These are phyloP conservation scores for Phenganax stokvisi DNA, from an alignment of 92 coral and sea anemone species.

Conservation along the genomic window DNA sequence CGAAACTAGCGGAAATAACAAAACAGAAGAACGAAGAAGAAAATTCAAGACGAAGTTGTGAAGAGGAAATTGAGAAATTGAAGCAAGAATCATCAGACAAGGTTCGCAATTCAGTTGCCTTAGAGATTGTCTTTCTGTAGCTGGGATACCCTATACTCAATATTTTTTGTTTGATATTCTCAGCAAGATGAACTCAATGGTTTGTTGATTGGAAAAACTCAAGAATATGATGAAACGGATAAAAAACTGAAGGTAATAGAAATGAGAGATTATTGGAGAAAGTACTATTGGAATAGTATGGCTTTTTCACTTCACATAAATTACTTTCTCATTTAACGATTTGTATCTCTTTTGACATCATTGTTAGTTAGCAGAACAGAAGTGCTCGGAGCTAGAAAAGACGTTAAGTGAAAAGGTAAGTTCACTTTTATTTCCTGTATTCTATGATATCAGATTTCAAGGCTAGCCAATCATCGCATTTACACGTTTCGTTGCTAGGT, in stretches of 20 bases:
- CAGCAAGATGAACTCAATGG: constrained; percentile 34
- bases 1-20: constrained; percentile 45
- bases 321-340: neutral
- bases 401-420: constrained; percentile 21
- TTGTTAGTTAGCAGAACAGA: constrained; percentile 24
- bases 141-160: neutral
- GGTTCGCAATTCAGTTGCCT: constrained; percentile 35
- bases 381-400: constrained; percentile 25
- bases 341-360: too few species aligned
- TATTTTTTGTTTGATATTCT: neutral
- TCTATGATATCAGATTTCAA: neutral
- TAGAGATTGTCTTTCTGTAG: neutral
- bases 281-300: too few species aligned
- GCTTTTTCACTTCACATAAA: neutral
- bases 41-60: constrained; percentile 52
- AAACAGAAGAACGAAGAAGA: constrained; percentile 49
- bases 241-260: constrained; percentile 13
- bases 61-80: constrained; percentile 59
- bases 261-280: neutral
- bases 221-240: constrained; percentile 26
- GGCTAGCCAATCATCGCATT: neutral
- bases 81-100: constrained; percentile 50
- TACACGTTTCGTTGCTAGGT: constrained; percentile 31
- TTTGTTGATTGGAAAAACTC: constrained; percentile 24
- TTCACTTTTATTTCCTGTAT: neutral